These are phyloP conservation scores for Thaumetopoea pityocampa DNA, from an alignment of 1,140 invertebrate species.

Conservation along the genomic window DNA sequence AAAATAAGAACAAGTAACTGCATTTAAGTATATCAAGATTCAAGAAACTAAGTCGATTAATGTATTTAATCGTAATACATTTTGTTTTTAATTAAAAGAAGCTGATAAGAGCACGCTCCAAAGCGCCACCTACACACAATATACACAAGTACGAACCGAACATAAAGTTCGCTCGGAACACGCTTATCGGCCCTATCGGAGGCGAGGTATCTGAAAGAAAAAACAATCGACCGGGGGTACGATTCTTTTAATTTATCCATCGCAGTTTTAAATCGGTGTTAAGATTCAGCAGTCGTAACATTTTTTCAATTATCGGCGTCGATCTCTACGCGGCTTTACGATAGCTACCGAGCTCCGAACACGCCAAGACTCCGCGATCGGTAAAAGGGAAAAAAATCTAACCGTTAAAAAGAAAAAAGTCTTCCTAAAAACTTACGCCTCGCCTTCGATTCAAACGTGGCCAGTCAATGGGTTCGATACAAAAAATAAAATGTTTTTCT, in stretches of 20 bases:
- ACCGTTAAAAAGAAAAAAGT: no score
- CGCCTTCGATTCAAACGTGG: constrained; percentile 6
- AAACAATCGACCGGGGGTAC: constrained; percentile 46
- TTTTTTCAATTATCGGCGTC: constrained; percentile 61
- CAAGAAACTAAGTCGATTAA: constrained; percentile 11
- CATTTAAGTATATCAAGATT: no score
- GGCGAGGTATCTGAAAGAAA: constrained; percentile 39
- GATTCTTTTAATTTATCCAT: constrained; percentile 68
- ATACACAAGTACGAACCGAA: constrained; percentile 39
- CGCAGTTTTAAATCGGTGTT: constrained; percentile 65
- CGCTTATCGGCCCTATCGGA: constrained; percentile 37
- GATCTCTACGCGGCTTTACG: constrained; percentile 53
- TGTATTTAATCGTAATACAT: constrained; percentile 19
- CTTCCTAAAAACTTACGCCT: constrained; percentile 32
- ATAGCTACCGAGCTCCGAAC: constrained; percentile 49
- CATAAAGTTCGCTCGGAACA: constrained; percentile 56
- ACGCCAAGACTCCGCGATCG: constrained; percentile 26
- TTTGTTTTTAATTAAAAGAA: constrained; percentile 41
- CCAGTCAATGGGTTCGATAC: constrained; percentile 28
- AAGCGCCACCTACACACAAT: constrained; percentile 47
- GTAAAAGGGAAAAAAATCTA: constrained; percentile 32
- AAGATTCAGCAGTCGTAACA: constrained; percentile 56
- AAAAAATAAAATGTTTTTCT: no score
- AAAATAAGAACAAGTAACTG: not conserved
- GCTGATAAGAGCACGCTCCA: constrained; percentile 23